Percentiles rank a stretch among this genome's conserved stretches.
phyloP scores from a whole-genome alignment of 2,797 vertebrate genomes.

The Ceryle rudis region DNA sequence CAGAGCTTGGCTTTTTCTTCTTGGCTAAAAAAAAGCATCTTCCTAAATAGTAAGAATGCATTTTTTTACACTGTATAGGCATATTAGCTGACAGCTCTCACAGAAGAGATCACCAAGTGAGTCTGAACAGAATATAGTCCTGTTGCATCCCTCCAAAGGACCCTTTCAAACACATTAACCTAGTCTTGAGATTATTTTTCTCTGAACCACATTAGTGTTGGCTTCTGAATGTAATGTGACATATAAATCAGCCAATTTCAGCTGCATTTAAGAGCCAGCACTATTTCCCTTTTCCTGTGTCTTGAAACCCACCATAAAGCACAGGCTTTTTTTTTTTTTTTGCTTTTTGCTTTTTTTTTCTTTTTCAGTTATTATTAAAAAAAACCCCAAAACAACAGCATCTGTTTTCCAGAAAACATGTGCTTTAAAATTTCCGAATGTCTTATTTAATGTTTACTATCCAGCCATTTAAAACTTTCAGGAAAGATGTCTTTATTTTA shows the following conservation, averaged over 20 bases:
- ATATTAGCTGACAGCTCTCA: neutral
- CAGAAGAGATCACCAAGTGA: neutral
- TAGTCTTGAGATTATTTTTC: neutral
- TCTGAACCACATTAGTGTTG: neutral
- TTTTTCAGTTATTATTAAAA: too few species aligned
- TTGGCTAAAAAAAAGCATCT: neutral
- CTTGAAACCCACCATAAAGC: neutral
- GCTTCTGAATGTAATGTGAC: neutral
- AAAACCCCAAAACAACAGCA: too few species aligned
- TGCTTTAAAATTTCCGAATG: neutral
- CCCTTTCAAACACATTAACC: neutral
- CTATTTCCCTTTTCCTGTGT: neutral
- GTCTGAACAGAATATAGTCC: neutral
- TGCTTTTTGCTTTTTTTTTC: too few species aligned
- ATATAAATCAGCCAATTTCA: neutral
- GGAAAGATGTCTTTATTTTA: neutral
- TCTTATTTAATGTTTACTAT: neutral
- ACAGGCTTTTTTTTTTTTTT: neutral
- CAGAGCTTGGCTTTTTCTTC: neutral
- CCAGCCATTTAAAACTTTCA: conserved; percentile 4
- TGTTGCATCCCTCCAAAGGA: neutral
- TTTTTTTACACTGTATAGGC: neutral
- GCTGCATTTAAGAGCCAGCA: neutral
- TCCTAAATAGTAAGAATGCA: neutral
- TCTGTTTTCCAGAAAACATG: neutral